Conservation (phyloP, 1,140 invertebrate genomes). For the Liolophura sinensis region DNA sequence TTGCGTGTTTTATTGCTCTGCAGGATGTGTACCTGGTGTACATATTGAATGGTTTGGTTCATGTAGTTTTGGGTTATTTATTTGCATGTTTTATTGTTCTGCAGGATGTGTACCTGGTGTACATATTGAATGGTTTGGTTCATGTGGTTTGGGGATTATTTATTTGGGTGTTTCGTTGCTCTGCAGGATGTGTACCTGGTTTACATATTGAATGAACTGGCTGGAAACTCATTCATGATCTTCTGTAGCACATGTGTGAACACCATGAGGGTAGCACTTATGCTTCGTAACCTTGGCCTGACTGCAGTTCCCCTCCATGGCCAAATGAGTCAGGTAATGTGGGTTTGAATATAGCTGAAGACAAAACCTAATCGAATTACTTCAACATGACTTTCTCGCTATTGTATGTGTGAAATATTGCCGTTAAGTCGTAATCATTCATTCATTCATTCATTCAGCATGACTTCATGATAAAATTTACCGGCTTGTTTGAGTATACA, state of each 20-base stretch:
- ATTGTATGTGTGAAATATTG: neutral
- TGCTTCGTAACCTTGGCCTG: conserved; percentile 87
- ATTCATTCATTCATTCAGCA: too few species aligned
- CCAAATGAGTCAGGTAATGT: conserved; percentile 79
- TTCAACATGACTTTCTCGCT: too few species aligned
- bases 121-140: neutral
- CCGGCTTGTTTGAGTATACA: too few species aligned
- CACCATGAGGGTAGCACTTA: conserved; percentile 83
- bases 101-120: too few species aligned
- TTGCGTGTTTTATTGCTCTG: too few species aligned
- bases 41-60: too few species aligned
- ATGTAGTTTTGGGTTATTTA: neutral
- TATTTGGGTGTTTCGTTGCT: too few species aligned
- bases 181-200: conserved; percentile 96
- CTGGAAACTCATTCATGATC: conserved; percentile 96
- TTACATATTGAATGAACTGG: conserved; percentile 92
- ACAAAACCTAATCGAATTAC: neutral
- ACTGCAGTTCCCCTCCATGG: conserved; percentile 94
- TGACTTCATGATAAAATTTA: too few species aligned
- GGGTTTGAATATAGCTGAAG: neutral
- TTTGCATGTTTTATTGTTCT: neutral
- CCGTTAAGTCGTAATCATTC: too few species aligned
- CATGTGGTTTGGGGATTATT: too few species aligned
- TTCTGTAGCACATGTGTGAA: conserved; percentile 95
- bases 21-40: too few species aligned